A percentile compares a stretch with the other conserved stretches of the same genome.
These are phyloP conservation scores for Acridotheres tristis DNA, from an alignment of 2,797 vertebrate species.

Conservation along the genomic window DNA sequence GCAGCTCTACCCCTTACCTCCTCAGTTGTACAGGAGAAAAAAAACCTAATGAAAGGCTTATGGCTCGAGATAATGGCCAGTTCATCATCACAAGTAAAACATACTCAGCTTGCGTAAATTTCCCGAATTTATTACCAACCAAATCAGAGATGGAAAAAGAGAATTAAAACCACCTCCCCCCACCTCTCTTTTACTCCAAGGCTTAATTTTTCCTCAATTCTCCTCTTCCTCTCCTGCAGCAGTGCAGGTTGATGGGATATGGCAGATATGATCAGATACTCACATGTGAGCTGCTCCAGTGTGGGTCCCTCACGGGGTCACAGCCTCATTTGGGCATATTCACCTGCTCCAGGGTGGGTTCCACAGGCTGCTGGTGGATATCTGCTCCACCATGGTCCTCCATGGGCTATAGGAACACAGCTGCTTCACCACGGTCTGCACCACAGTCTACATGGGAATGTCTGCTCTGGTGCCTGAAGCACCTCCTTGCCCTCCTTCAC, in stretches of 20 bases:
- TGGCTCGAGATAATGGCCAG: background rate
- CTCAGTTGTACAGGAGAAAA: background rate
- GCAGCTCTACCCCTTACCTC: accelerated
- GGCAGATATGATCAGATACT: background rate
- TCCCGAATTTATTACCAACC: background rate
- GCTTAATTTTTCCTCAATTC: background rate
- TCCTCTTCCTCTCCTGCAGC: background rate
- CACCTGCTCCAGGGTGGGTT: background rate
- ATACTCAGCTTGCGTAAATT: background rate
- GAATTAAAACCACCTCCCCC: background rate
- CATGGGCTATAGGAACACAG: background rate
- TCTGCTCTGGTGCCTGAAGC: background rate
- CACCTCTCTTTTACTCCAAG: background rate
- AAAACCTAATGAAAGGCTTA: background rate
- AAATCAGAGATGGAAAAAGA: background rate
- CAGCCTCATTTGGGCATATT: background rate
- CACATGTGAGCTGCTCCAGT: too few species aligned
- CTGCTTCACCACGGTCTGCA: accelerated
- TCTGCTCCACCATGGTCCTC: background rate
- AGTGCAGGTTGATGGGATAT: background rate
- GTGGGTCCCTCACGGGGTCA: accelerated
- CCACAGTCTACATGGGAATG: accelerated
- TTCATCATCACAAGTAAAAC: background rate
- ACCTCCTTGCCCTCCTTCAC: background rate
- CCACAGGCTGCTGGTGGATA: background rate